These are phyloP conservation scores for Zelostemma sp. DNA, from an alignment of 1,140 invertebrate genomes.

Conservation along the genomic window DNA sequence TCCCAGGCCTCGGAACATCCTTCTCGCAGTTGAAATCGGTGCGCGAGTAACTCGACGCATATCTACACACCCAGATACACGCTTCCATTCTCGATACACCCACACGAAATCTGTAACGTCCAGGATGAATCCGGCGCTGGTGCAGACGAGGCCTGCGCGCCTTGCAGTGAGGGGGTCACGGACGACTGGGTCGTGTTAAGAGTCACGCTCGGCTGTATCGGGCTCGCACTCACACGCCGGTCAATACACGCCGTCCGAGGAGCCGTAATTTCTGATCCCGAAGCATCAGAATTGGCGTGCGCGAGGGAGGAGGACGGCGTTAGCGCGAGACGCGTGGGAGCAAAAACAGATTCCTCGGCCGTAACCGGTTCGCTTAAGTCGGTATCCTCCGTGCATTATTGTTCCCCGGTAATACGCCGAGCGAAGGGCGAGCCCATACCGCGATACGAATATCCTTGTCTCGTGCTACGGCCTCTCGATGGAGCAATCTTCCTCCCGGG, in stretches of 20 bases:
- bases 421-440: constrained; percentile 27
- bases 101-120: constrained; percentile 2
- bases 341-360: constrained; percentile 59
- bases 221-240: constrained; percentile 54
- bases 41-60: constrained; percentile 8
- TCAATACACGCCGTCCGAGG: constrained; percentile 56
- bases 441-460: constrained; percentile 34
- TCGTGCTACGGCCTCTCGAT: constrained; percentile 14
- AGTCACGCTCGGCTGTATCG: constrained; percentile 60
- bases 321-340: constrained; percentile 54
- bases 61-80: neutral
- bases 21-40: constrained; percentile 36
- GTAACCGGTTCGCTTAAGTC: constrained; percentile 57
- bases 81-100: neutral
- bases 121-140: no score
- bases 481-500: constrained; percentile 19
- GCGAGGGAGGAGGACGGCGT: constrained; percentile 34
- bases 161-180: constrained; percentile 54
- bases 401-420: constrained; percentile 31
- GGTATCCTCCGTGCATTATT: constrained; percentile 31
- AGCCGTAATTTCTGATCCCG: constrained; percentile 62
- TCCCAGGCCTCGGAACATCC: constrained; percentile 43
- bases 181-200: constrained; percentile 61
- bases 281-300: constrained; percentile 51
- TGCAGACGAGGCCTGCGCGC: no score